These are phyloP conservation scores for Apodemus agrarius DNA, from an alignment of 2,797 vertebrate genomes.

Conservation along the genomic window DNA sequence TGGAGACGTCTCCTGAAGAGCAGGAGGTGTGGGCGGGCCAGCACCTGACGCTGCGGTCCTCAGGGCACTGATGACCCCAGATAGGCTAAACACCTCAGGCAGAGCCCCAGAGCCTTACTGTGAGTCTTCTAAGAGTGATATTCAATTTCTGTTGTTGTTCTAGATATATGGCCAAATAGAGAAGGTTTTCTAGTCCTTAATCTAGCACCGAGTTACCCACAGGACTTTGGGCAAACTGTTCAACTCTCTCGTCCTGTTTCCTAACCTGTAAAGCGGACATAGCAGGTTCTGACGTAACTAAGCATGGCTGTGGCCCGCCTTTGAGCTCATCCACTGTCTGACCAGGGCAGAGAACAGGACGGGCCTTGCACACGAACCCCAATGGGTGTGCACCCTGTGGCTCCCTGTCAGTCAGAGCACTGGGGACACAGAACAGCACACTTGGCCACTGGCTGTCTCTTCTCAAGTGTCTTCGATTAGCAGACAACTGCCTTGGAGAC, in stretches of 20 bases:
- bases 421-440: background rate
- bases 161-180: background rate
- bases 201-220: background rate
- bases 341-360: background rate
- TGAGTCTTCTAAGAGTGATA: background rate
- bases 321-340: background rate
- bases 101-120: background rate
- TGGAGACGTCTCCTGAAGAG: background rate
- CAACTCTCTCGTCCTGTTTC: background rate
- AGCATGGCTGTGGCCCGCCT: background rate
- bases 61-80: background rate
- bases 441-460: background rate
- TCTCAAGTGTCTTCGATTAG: background rate
- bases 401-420: background rate
- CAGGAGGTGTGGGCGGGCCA: background rate
- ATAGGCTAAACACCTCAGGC: background rate
- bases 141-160: background rate
- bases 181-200: background rate
- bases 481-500: background rate
- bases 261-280: no score
- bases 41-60: background rate
- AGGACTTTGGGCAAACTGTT: background rate
- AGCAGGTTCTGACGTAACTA: background rate
- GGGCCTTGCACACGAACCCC: background rate
- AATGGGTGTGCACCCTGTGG: background rate